phyloP scores from a whole-genome alignment of 2,113 vertebrate species.

The Sander lucioperca region DNA sequence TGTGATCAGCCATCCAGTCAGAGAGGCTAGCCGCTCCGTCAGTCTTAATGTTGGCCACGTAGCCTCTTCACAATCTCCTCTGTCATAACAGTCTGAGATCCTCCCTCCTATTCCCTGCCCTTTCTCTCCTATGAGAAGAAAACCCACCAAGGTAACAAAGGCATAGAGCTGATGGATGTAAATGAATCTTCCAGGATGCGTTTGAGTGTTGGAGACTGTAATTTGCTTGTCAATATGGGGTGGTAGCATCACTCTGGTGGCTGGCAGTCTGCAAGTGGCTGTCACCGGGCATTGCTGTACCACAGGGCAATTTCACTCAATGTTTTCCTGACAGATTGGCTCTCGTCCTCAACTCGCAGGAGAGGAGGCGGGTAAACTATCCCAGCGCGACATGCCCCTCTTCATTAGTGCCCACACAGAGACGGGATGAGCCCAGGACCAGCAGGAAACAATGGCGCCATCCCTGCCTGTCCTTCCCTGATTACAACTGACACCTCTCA shows the following conservation, averaged over 20 bases:
- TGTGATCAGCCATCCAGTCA: constrained; percentile 92
- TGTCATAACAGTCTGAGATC: constrained; percentile 87
- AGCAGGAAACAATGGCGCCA: constrained; percentile 83
- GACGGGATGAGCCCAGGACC: constrained; percentile 82
- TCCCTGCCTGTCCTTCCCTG: constrained; percentile 79
- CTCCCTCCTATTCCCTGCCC: constrained; percentile 43
- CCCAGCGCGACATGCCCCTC: constrained; percentile 93
- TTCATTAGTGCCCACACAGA: constrained; percentile 95
- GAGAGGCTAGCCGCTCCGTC: constrained; percentile 88
- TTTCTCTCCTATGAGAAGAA: constrained; percentile 66
- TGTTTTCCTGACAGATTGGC: constrained; percentile 97
- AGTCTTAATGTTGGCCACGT: constrained; percentile 93
- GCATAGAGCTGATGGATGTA: constrained; percentile 87
- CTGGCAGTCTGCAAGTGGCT: constrained; percentile 90
- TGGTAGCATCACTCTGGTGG: constrained; percentile 78
- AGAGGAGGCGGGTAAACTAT: constrained; percentile 93
- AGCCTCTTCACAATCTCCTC: constrained; percentile 88
- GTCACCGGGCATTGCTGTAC: constrained; percentile 91
- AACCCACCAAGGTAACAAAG: constrained; percentile 81
- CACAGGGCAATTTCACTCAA: constrained; percentile 96
- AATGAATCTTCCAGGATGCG: constrained; percentile 89
- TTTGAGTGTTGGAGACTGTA: constrained; percentile 90
- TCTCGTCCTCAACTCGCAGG: constrained; percentile 92
- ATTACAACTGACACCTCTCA: constrained; percentile 87
- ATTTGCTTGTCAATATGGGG: constrained; percentile 97